Base-by-base conservation (phyloP, 2,113 vertebrate species). In the Sebastes schlegelii region DNA sequence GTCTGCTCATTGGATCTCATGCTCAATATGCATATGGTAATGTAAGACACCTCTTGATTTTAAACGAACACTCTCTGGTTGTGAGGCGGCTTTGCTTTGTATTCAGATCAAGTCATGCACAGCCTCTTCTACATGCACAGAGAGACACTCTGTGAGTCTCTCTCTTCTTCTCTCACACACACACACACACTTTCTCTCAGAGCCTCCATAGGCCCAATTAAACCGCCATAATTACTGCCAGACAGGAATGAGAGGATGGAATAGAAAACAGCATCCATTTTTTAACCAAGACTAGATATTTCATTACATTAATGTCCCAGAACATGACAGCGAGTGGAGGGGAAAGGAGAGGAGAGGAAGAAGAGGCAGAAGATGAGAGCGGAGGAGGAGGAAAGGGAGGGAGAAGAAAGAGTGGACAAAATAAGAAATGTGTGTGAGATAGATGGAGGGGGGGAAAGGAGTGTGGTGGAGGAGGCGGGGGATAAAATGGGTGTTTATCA, bases 161-260 rank as follows among this genome's bases (percentile, higher is more conserved):
- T 14, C 61, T 17, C 60, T 21, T 49, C 68, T 48, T 17, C 60
- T 16, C 16, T 19, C 26, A 1, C 52, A 14, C 42, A 6, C 57
- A 16, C 8, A 52, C 63, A 11, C 82, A 63, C 78, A 49, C 8
- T 67, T 73, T 62, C 61, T 86, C 48, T 87, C 79, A 45, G 55
- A 86, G 88, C 80, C 88, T 87, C 93, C 66, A 67, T 42, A 86
- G 88, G 83, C 87, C 90, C 87, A 91, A 92, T 92, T 92, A 92
- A 81, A 88, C 49, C 54, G 77, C 80, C 76, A 88, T 92, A 90
- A 94, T 94, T 90, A 92, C 92, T 89, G 88, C 55, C 77, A 90
- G 91, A 83, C 88, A 86, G 67, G 58, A 89, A 82, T 45, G 65
- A 88, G 81, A 84, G 85, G 85, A 77, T 4, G n/a, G 85, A 89